phyloP scores from a whole-genome alignment of 2,888 invertebrate genomes.

The Latrodectus elegans region DNA sequence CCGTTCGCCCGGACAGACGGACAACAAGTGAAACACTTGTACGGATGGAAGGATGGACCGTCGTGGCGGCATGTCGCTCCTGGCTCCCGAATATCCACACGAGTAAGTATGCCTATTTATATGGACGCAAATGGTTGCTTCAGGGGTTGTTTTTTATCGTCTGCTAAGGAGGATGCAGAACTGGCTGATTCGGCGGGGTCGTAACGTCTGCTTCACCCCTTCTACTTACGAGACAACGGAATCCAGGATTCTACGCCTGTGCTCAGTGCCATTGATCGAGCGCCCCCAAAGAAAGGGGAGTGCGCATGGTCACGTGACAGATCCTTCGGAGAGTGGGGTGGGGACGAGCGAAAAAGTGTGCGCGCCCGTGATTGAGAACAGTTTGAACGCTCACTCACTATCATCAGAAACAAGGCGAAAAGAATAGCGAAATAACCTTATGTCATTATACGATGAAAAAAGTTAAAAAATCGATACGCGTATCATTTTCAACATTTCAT shows the following conservation, averaged over 20 bases:
- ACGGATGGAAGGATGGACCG: background rate
- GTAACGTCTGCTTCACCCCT: background rate
- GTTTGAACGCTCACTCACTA: too few species aligned
- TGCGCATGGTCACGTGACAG: constrained; percentile 59
- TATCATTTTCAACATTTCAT: too few species aligned
- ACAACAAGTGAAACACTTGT: background rate
- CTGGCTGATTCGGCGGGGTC: background rate
- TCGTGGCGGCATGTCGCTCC: background rate
- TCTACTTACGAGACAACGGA: background rate
- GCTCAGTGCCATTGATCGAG: constrained; percentile 65
- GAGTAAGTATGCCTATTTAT: background rate
- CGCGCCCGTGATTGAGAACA: background rate
- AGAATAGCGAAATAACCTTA: too few species aligned
- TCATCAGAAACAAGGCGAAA: too few species aligned
- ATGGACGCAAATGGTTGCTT: background rate
- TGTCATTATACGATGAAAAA: too few species aligned
- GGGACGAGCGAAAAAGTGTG: background rate
- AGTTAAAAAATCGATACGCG: too few species aligned
- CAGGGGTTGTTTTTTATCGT: background rate
- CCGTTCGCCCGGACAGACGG: background rate
- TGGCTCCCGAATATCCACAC: background rate
- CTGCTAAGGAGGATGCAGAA: constrained; percentile 1
- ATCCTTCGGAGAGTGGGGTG: background rate
- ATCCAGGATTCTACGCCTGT: constrained; percentile 43
- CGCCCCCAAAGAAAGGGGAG: constrained; percentile 24